Conservation (phyloP, 2,797 vertebrate species). For the Loris lydekkerianus region DNA sequence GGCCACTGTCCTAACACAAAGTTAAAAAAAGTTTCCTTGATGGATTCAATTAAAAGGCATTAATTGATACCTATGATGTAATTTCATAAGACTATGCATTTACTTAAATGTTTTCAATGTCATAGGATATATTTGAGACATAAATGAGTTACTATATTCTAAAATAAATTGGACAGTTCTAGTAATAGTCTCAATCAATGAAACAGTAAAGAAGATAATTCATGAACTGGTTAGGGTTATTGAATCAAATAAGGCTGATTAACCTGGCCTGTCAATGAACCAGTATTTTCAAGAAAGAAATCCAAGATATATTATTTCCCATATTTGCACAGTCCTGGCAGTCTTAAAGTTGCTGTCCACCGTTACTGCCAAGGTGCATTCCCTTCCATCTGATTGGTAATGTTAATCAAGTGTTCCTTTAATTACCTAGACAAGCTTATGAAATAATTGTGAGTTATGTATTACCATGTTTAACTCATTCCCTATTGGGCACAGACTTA, state of each 20-base stretch:
- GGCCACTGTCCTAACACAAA: constrained; percentile 32
- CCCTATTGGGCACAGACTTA: neutral
- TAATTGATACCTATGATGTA: neutral
- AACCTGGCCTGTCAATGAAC: neutral
- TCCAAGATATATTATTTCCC: neutral
- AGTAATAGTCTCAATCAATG: neutral
- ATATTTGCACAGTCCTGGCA: neutral
- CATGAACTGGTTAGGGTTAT: constrained; percentile 9
- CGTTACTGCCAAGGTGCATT: neutral
- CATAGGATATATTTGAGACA: neutral
- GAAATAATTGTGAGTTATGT: no score
- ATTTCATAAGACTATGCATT: constrained; percentile 34
- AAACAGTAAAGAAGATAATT: neutral
- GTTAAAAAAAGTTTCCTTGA: constrained; percentile 62
- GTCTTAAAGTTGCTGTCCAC: neutral
- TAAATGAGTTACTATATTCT: constrained; percentile 42
- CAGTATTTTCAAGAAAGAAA: constrained; percentile 46
- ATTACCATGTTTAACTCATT: constrained; percentile 15
- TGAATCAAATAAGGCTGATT: constrained; percentile 24
- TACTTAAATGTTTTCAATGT: neutral
- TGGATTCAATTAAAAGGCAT: constrained; percentile 76
- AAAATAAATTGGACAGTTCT: constrained; percentile 36
- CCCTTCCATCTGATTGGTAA: constrained; percentile 56
- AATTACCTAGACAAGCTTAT: neutral
- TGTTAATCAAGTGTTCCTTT: constrained; percentile 31